Percentiles rank a stretch among this genome's conserved stretches.
Evolutionary conservation across 1,140 invertebrate species (phyloP).

Genomic region (Ridgeia piscesae): DNA sequence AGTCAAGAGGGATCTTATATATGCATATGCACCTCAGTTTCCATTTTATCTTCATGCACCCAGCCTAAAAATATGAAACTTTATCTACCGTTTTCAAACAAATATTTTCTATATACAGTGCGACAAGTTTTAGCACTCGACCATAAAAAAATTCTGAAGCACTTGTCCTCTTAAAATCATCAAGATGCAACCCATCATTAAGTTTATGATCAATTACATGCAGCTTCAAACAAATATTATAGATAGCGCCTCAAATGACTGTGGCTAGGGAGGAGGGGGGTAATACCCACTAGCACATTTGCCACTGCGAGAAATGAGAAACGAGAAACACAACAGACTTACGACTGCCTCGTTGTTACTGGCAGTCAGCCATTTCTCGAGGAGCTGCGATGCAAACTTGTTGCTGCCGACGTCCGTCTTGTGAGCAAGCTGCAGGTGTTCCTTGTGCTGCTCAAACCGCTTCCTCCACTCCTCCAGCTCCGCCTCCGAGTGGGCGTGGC

Average conservation of each 20-base stretch:
- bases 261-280: background rate
- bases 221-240: background rate
- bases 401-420: background rate
- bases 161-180: too few species aligned
- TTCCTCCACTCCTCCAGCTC: slow-evolving; percentile 77
- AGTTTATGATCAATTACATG: too few species aligned
- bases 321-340: slow-evolving; percentile 9
- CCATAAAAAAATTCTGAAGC: too few species aligned
- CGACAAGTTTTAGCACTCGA: too few species aligned
- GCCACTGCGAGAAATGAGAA: background rate
- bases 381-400: background rate
- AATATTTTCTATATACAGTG: too few species aligned
- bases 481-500: slow-evolving; percentile 73
- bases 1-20: too few species aligned
- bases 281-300: too few species aligned
- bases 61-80: too few species aligned
- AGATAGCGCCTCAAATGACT: background rate
- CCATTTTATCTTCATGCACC: too few species aligned
- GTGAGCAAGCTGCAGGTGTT: slow-evolving; percentile 51
- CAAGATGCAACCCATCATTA: too few species aligned
- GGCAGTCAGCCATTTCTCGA: background rate
- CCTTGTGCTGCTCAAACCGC: slow-evolving; percentile 68
- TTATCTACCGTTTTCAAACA: too few species aligned
- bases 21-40: too few species aligned
- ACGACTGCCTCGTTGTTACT: background rate